Evolutionary conservation across 2,113 vertebrate genomes (phyloP).

Genomic region (Cettia cetti): DNA sequence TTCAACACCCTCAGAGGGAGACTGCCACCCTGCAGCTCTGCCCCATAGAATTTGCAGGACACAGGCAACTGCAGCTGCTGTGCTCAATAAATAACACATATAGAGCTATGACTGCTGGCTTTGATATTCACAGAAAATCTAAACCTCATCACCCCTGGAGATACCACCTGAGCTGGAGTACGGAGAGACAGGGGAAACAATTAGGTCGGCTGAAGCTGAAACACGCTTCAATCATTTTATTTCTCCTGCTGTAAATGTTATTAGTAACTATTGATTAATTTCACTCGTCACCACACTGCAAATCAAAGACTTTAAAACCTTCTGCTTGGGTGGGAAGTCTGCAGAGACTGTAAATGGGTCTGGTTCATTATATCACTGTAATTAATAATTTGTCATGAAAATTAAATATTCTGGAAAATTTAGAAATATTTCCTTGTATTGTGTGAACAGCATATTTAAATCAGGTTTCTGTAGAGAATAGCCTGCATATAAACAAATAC

Average conservation of each 20-base stretch:
- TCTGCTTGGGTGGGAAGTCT: neutral
- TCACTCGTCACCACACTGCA: neutral
- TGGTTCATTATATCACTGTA: neutral
- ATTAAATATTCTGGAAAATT: neutral
- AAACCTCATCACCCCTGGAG: neutral
- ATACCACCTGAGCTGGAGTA: neutral
- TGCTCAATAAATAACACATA: neutral
- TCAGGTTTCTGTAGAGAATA: neutral
- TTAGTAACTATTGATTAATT: slow-evolving; percentile 52
- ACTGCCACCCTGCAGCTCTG: neutral
- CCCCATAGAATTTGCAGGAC: neutral
- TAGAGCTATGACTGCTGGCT: neutral
- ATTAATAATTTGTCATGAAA: slow-evolving; percentile 26
- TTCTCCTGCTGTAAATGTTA: slow-evolving; percentile 33
- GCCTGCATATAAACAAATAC: neutral
- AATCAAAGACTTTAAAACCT: slow-evolving; percentile 20
- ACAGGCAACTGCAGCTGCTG: neutral
- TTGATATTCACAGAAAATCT: neutral
- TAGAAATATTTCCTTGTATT: neutral
- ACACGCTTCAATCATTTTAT: neutral
- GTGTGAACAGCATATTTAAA: neutral
- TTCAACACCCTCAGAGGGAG: neutral
- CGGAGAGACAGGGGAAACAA: neutral
- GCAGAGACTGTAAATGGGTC: neutral
- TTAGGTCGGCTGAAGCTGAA: slow-evolving; percentile 18